Evolutionary conservation across 2,797 vertebrate genomes (phyloP), one percentile per base, ranked within the genome.

Genomic region (Lophius americanus): DNA sequence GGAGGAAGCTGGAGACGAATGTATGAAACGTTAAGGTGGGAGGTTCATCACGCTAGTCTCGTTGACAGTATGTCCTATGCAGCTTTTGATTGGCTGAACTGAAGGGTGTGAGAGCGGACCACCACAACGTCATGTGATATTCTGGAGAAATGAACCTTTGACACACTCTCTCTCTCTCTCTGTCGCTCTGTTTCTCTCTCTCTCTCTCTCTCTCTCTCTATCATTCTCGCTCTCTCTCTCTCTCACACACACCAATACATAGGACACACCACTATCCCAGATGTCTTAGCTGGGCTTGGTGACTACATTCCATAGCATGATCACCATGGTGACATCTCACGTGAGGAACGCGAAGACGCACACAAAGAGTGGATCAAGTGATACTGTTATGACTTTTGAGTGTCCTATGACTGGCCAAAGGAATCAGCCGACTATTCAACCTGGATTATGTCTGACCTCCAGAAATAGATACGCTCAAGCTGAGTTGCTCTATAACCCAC

Each of bases 21-120:
- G 54, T 23, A 61, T 51, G 48, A 42, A 51, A 56, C 67, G 70
- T 80, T 66, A 13, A 51, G 41, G 60, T 70, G 8, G 75, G 63
- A 73, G 66, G 54, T 51, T 66, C 72, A 69, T 66, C 23, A 23
- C 23, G 36, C 38, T 70, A 66, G 46, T 69, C 68, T 71, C 65
- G 72, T 12, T 80, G 68, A 80, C 77, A 79, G 80, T 88, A 75
- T 83, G 66, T 58, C 49, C 75, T 76, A 51, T 0, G 3, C 44
- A 52, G 52, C n/a, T 50, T 73, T 75, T 68, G 83, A 94, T 94
- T 94, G 93, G 93, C 70, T 86, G 64, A 85, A 81, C 75, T 63
- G 66, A 75, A 90, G 89, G 92, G 92, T 10, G 91, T 93, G 91
- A 82, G 78, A 78, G 76, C 70, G 73, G 68, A 80, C 79, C 68